Evolutionary conservation across 2,113 vertebrate genomes (phyloP), one percentile per base, ranked within the genome.

Genomic region (Pterocles gutturalis): DNA sequence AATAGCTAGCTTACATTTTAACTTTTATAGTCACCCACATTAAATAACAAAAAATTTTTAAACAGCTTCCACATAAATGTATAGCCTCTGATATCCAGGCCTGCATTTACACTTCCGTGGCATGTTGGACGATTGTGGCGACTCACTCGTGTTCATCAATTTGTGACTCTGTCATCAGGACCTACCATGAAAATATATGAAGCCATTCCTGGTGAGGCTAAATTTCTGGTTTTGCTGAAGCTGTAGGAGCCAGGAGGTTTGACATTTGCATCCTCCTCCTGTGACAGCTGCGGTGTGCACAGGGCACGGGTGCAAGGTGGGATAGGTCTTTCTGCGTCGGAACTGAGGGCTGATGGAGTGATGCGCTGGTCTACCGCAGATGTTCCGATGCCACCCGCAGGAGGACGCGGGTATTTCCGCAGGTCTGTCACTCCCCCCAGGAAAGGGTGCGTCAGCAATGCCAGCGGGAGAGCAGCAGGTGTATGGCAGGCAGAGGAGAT

Each of bases 311-410:
- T 2, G 3, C 0, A 2, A 92, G 34, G 24, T 33, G 49, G 24
- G 18, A 31, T 31, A 78, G 11, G 78, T 5, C 20, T 57, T 83
- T 29, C 22, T 33, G 58, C 34, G 38, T 77, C 38, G 38, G 45
- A 54, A 76, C 34, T 36, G 36, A 58, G 83, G 19, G 33, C 41
- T 64, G 79, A 33, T 19, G 54, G 31, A 71, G 18, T 21, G 45
- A 38, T 55, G 71, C 11, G 41, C 38, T 66, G 53, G 33, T 53
- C 49, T 48, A 43, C 38, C n/a, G 87, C 75, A 98, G 88, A 96
- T 80, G 83, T 95, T 96, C 90, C 95, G 96, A 96, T 97, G 97
- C 98, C 97, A 98, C 95, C 98, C 97, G 41, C 94, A 96, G 97
- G 98, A 92, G 82, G 79, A 95, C 13, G 20, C 55, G 48, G 83